Evolutionary conservation across 2,888 invertebrate species (phyloP).

Genomic region (Chromoteleia sp.): DNA sequence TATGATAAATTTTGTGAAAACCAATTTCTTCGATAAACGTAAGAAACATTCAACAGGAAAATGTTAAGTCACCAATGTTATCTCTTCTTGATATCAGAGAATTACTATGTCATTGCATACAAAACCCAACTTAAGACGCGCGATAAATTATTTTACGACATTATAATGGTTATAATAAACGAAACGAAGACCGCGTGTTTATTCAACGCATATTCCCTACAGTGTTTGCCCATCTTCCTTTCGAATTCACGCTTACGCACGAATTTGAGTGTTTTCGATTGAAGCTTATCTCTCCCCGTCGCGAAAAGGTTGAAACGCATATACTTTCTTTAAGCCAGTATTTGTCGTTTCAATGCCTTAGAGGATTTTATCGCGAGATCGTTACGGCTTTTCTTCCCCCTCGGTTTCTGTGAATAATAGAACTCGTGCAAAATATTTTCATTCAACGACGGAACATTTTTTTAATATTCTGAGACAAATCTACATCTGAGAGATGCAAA

Average conservation of each 20-base stretch:
- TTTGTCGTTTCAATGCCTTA: slow-evolving; percentile 64
- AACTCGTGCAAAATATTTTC: slow-evolving; percentile 64
- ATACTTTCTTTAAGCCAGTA: slow-evolving; percentile 64
- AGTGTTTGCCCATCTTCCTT: slow-evolving; percentile 14
- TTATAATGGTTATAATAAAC: slow-evolving; percentile 7
- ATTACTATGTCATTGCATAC: background rate
- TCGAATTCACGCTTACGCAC: slow-evolving; percentile 45
- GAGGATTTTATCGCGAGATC: slow-evolving; percentile 62
- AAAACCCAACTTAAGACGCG: background rate
- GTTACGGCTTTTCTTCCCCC: slow-evolving; percentile 58
- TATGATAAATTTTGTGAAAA: no score
- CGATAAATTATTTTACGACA: background rate
- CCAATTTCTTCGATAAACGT: no score
- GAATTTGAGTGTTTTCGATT: slow-evolving; percentile 60
- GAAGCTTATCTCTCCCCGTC: slow-evolving; percentile 54
- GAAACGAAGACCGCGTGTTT: slow-evolving; percentile 14
- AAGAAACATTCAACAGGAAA: no score
- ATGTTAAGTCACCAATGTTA: slow-evolving; percentile 1
- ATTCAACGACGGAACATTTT: slow-evolving; percentile 2
- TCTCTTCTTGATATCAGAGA: background rate
- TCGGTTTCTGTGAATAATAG: slow-evolving; percentile 49
- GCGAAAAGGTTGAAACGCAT: slow-evolving; percentile 52
- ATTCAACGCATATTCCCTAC: slow-evolving; percentile 35
- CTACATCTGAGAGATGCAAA: slow-evolving; percentile 21
- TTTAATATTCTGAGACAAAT: slow-evolving; percentile 58